Evolutionary conservation across 2,797 vertebrate species (phyloP).

Genomic region (Lepilemur ruficaudatus): DNA sequence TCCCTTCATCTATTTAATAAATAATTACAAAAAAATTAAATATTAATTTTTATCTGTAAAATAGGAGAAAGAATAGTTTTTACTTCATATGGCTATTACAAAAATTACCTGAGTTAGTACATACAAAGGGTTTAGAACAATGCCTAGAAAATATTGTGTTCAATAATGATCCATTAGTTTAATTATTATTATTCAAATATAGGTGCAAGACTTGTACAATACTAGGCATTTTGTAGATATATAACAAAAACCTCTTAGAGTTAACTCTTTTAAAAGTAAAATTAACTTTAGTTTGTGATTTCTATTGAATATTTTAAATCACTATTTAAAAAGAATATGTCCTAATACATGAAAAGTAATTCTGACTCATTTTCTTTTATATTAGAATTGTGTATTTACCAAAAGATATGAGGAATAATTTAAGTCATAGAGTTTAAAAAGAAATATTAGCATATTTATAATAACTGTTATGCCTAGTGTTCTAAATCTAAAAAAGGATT

Average conservation of each 20-base stretch:
- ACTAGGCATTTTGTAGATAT: neutral
- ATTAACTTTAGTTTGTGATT: neutral
- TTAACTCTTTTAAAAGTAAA: neutral
- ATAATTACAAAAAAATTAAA: neutral
- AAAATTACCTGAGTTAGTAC: neutral
- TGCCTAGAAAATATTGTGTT: neutral
- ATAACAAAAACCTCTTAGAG: neutral
- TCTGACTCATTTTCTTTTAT: neutral
- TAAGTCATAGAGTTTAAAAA: slow-evolving; percentile 21
- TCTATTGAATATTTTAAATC: neutral
- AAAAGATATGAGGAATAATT: neutral
- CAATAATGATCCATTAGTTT: neutral
- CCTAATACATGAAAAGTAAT: neutral
- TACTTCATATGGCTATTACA: neutral
- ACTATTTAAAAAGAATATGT: neutral
- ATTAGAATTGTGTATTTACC: neutral
- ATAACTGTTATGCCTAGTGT: neutral
- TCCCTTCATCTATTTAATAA: neutral
- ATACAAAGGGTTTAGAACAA: neutral
- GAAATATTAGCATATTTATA: neutral
- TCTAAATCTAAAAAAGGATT: neutral
- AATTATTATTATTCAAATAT: neutral
- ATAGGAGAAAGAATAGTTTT: neutral
- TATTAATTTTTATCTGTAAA: neutral
- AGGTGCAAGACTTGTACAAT: neutral